phyloP scores from a whole-genome alignment of 2,113 vertebrate species.

The Rhabdomys dilectus region DNA sequence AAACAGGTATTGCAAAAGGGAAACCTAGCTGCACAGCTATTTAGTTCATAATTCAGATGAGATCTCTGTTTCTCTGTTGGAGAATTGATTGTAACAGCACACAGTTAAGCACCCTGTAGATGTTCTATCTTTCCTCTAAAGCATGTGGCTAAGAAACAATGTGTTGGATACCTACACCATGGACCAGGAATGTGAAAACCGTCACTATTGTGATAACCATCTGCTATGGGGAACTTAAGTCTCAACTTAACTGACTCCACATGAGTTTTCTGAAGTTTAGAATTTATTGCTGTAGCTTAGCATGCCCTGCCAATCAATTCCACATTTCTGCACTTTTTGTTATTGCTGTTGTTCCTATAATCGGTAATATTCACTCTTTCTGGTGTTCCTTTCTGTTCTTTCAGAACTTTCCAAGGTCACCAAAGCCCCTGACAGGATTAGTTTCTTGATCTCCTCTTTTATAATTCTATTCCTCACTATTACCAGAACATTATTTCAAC shows the following conservation, averaged over 20 bases:
- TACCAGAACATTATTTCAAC: neutral
- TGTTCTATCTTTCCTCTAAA: neutral
- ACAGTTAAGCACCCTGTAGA: neutral
- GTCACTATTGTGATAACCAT: neutral
- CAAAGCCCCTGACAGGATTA: neutral
- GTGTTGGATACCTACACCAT: neutral
- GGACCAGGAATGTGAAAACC: neutral
- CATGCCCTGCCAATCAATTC: neutral
- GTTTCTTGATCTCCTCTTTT: neutral
- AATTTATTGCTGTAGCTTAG: neutral
- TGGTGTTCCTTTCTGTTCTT: neutral
- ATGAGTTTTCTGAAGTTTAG: neutral
- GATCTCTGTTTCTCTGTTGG: neutral
- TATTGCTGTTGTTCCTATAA: neutral
- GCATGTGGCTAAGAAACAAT: neutral
- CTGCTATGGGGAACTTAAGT: neutral
- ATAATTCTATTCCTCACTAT: neutral
- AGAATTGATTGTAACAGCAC: neutral
- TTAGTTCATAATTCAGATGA: neutral
- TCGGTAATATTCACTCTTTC: neutral
- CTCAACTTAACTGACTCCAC: neutral
- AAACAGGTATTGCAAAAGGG: neutral
- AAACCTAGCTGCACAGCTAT: neutral
- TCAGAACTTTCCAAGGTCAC: neutral
- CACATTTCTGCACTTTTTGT: neutral